Conservation (phyloP, 2,113 vertebrate genomes). For the Columbina picui region DNA sequence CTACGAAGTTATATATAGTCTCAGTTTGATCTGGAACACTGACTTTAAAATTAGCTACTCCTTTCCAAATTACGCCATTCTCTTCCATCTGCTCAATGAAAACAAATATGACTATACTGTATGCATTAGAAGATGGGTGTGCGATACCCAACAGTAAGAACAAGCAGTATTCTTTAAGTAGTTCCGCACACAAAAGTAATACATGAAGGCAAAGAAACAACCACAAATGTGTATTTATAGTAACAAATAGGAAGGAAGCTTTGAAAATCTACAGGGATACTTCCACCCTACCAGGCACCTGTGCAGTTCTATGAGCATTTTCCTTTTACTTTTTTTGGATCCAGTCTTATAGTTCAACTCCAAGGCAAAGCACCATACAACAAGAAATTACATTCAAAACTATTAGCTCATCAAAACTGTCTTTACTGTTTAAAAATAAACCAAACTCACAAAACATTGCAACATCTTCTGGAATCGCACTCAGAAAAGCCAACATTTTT, state of each 20-base stretch:
- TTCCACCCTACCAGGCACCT: background rate
- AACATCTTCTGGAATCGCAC: background rate
- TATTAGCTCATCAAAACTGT: background rate
- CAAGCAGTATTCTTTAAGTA: background rate
- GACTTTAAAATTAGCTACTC: background rate
- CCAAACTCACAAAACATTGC: background rate
- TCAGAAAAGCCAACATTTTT: background rate
- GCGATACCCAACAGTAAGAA: background rate
- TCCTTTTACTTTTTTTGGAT: background rate
- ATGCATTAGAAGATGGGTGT: background rate
- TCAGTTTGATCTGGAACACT: background rate
- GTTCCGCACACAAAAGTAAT: background rate
- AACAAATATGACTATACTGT: background rate
- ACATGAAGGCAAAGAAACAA: background rate
- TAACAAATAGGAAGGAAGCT: background rate
- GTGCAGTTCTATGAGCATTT: background rate
- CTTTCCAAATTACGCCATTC: background rate
- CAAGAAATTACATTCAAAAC: background rate
- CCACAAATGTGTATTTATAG: background rate
- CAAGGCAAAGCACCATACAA: background rate
- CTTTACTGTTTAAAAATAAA: slow-evolving; percentile 17
- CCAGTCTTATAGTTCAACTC: background rate
- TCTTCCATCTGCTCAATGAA: background rate
- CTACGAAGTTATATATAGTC: background rate
- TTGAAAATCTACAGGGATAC: background rate